Evolutionary conservation across 2,113 vertebrate genomes (phyloP).

Genomic region (Pluvianellus socialis): DNA sequence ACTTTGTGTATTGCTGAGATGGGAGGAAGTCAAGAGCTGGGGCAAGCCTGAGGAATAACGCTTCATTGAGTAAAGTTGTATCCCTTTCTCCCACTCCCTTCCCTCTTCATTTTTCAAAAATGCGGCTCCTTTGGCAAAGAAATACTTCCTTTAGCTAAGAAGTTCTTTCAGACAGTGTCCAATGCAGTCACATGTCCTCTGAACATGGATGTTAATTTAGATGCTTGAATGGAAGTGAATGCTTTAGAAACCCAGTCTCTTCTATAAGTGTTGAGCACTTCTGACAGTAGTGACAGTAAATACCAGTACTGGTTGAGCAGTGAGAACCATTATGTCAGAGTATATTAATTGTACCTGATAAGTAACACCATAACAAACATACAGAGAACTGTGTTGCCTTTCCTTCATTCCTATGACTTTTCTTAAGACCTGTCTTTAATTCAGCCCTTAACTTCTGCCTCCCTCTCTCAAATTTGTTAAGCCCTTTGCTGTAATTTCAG

Average conservation of each 20-base stretch:
- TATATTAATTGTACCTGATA: not conserved
- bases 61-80: not conserved
- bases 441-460: not conserved
- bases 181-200: not conserved
- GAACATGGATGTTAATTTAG: not conserved
- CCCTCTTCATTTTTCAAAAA: not conserved
- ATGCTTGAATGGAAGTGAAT: not conserved
- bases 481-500: not conserved
- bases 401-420: not conserved
- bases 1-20: not conserved
- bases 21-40: not conserved
- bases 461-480: not conserved
- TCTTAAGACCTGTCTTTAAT: not conserved
- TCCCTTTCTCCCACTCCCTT: not conserved
- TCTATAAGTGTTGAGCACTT: not conserved
- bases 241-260: not conserved
- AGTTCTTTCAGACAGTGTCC: not conserved
- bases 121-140: not conserved
- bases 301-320: slow-evolving; percentile 11
- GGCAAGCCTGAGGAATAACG: not conserved
- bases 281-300: slow-evolving; percentile 23
- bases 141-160: not conserved
- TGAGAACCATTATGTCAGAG: slow-evolving; percentile 11
- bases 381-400: not conserved
- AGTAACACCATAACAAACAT: not conserved